Conservation (phyloP, 2,113 vertebrate genomes). For the Leucoraja erinaceus region DNA sequence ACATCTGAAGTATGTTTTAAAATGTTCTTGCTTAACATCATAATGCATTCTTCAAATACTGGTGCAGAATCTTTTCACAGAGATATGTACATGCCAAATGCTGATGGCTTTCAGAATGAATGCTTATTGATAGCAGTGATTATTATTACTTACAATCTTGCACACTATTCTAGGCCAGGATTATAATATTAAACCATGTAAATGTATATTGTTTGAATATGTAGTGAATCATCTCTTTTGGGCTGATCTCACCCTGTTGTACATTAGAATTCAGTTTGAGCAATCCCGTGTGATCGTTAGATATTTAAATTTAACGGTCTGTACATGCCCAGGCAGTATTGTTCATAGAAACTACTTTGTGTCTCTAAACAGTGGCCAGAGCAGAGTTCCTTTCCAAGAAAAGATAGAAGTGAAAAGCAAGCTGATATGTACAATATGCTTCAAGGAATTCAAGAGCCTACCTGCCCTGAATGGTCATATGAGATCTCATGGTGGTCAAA, state of each 20-base stretch:
- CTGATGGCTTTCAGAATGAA: too few relatives aligned
- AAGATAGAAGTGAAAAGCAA: constrained; percentile 61
- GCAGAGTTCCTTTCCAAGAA: constrained; percentile 58
- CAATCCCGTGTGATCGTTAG: neutral
- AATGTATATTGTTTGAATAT: neutral
- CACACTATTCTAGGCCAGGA: neutral
- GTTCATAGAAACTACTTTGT: neutral
- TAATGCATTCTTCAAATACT: neutral
- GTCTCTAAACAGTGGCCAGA: constrained; percentile 49
- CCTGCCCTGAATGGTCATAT: constrained; percentile 84
- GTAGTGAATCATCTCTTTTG: neutral
- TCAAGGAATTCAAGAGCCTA: constrained; percentile 79
- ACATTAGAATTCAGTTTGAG: neutral
- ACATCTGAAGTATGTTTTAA: neutral
- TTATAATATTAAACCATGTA: neutral
- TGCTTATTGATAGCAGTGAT: too few relatives aligned
- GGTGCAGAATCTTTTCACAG: neutral
- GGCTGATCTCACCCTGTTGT: neutral
- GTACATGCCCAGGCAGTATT: neutral
- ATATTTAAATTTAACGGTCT: neutral
- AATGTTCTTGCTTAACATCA: neutral
- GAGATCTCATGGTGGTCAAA: constrained; percentile 73
- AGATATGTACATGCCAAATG: neutral
- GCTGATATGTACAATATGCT: constrained; percentile 71
- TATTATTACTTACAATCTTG: neutral